These are phyloP conservation scores for Bubo blakistoni DNA, from an alignment of 2,113 vertebrate genomes.

Conservation along the genomic window DNA sequence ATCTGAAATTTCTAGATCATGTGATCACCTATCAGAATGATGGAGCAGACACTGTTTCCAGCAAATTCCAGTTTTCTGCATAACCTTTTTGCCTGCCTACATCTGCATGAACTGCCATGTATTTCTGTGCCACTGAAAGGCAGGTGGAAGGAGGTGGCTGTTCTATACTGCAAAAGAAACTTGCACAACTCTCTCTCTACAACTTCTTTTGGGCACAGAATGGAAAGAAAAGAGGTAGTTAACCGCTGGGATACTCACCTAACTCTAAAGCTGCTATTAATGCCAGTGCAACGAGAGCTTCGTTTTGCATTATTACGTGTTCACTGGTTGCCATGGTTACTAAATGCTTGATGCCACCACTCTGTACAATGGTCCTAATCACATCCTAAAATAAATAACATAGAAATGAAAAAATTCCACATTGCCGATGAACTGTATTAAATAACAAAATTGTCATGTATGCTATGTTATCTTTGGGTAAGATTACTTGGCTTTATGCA, in stretches of 20 bases:
- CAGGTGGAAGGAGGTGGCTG: not conserved
- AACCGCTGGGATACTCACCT: constrained; percentile 79
- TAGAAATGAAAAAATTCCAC: constrained; percentile 11
- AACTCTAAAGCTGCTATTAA: constrained; percentile 92
- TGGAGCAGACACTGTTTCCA: not conserved
- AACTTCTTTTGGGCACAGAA: not conserved
- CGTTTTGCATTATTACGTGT: constrained; percentile 98
- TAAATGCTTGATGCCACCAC: constrained; percentile 91
- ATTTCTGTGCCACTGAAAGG: not conserved
- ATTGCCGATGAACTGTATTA: not conserved
- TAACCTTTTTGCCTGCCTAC: not conserved
- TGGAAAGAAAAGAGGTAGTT: not conserved
- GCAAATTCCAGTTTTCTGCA: not conserved
- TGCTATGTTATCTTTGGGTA: not conserved
- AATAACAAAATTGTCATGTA: not conserved
- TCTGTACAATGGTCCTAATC: constrained; percentile 90
- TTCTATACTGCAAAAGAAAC: not conserved
- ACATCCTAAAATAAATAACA: constrained; percentile 84
- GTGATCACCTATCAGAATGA: not conserved
- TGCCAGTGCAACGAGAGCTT: constrained; percentile 96
- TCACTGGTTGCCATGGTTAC: constrained; percentile 98
- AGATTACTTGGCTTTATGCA: not conserved
- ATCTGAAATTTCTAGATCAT: not conserved
- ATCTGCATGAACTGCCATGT: accelerated
- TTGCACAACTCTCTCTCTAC: accelerated